A percentile compares a stretch with the other conserved stretches of the same genome.
Conservation (phyloP, 2,797 vertebrate species). For the Parauchenoglanis ngamensis region DNA sequence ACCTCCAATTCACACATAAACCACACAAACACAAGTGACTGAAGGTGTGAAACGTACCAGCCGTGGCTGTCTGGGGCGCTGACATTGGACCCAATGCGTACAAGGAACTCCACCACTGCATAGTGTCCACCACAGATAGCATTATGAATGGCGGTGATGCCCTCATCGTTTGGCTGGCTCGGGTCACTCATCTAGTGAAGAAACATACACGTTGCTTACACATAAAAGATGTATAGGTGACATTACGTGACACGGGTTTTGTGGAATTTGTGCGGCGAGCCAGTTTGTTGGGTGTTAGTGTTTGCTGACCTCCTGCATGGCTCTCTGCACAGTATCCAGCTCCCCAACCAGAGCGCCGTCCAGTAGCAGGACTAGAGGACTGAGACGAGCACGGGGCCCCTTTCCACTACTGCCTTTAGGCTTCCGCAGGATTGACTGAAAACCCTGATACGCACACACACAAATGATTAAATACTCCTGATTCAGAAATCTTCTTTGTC, state of each 20-base stretch:
- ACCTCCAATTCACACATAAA: not conserved
- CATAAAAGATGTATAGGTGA: not conserved
- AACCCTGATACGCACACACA: conserved; percentile 68
- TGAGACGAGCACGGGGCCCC: conserved; percentile 77
- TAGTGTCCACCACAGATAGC: conserved; percentile 89
- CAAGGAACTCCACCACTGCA: conserved; percentile 85
- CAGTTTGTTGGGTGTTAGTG: not conserved
- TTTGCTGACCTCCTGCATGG: conserved; percentile 80
- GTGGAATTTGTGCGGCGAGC: not conserved
- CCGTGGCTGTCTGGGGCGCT: conserved; percentile 90
- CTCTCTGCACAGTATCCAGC: conserved; percentile 86
- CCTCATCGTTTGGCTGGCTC: conserved; percentile 90
- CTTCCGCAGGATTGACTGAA: conserved; percentile 81
- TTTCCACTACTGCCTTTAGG: conserved; percentile 59
- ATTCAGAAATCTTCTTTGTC: not conserved
- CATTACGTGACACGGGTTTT: not conserved
- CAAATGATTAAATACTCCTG: not conserved
- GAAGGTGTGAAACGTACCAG: conserved; percentile 74
- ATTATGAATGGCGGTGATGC: conserved; percentile 92
- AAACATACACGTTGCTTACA: not conserved
- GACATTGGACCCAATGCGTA: conserved; percentile 83
- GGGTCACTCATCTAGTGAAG: conserved; percentile 82
- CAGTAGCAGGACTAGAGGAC: conserved; percentile 84
- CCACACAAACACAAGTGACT: not conserved
- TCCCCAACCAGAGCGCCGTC: conserved; percentile 87